Percentiles rank a stretch among this genome's conserved stretches.
Evolutionary conservation across 2,797 vertebrate species (phyloP).

Genomic region (Danio kyathit): DNA sequence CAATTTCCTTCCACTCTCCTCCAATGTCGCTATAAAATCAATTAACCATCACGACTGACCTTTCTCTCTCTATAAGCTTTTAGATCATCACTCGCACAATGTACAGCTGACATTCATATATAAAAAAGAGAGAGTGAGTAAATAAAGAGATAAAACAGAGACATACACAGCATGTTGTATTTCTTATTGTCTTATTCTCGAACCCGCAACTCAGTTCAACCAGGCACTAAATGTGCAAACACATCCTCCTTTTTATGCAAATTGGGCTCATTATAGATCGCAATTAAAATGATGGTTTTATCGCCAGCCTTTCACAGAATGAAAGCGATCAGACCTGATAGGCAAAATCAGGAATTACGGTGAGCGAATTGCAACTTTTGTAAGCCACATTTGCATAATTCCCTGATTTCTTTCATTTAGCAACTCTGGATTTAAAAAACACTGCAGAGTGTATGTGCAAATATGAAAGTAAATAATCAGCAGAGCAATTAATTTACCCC

Average conservation of each 20-base stretch:
- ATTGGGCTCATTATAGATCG: slow-evolving; percentile 9
- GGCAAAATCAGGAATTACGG: neutral
- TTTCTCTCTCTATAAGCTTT: slow-evolving; percentile 35
- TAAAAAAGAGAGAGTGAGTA: slow-evolving; percentile 27
- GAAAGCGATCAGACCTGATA: neutral
- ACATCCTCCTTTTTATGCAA: neutral
- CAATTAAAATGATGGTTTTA: neutral
- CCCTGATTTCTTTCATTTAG: neutral
- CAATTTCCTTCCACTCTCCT: slow-evolving; percentile 37
- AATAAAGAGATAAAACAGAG: slow-evolving; percentile 40
- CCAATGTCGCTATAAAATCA: slow-evolving; percentile 42
- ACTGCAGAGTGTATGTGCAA: neutral
- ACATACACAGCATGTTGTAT: neutral
- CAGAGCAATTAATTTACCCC: neutral
- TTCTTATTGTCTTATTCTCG: neutral
- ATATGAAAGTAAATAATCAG: neutral
- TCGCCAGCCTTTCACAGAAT: neutral
- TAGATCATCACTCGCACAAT: slow-evolving; percentile 26
- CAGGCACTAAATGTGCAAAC: slow-evolving; percentile 5
- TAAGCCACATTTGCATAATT: neutral
- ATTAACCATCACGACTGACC: slow-evolving; percentile 44
- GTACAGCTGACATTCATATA: slow-evolving; percentile 15
- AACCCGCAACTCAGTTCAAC: neutral
- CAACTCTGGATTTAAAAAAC: neutral
- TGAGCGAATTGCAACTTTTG: neutral